A percentile compares a stretch with the other conserved stretches of the same genome.
Evolutionary conservation across 2,888 invertebrate species (phyloP).

Genomic region (Agrotis segetum): DNA sequence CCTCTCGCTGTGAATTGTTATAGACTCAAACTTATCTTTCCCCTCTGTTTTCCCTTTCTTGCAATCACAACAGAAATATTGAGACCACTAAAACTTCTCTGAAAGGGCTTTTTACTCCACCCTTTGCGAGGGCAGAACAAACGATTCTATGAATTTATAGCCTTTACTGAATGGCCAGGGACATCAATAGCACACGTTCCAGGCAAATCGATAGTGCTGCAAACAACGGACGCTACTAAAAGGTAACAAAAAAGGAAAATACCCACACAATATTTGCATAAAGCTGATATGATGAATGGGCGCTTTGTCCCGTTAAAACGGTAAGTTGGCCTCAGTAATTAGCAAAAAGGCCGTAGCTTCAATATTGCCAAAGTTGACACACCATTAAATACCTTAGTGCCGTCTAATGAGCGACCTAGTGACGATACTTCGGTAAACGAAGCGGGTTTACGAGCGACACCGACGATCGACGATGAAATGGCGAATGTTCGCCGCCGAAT

Average conservation of each 20-base stretch:
- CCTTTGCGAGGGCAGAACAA: slow-evolving; percentile 12
- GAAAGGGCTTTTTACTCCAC: slow-evolving; percentile 27
- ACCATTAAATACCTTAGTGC: slow-evolving; percentile 51
- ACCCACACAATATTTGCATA: slow-evolving; percentile 14
- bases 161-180: slow-evolving; percentile 14
- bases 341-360: slow-evolving; percentile 38
- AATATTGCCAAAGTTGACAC: slow-evolving; percentile 50
- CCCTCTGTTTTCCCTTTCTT: slow-evolving; percentile 19
- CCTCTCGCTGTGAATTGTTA: slow-evolving; percentile 16
- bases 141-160: slow-evolving; percentile 32
- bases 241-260: slow-evolving; percentile 23
- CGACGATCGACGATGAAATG: slow-evolving; percentile 52
- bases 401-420: slow-evolving; percentile 55
- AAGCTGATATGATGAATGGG: slow-evolving; percentile 22
- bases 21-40: slow-evolving; percentile 30
- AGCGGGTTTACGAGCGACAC: slow-evolving; percentile 57
- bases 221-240: slow-evolving; percentile 3
- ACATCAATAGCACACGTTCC: slow-evolving; percentile 1
- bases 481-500: slow-evolving; percentile 47
- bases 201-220: slow-evolving; percentile 20
- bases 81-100: slow-evolving; percentile 27
- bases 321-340: slow-evolving; percentile 34
- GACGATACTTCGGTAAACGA: slow-evolving; percentile 54
- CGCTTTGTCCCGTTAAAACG: slow-evolving; percentile 9
- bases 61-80: slow-evolving; percentile 30